Conservation (phyloP, 2,113 vertebrate species). For the Ceyx cyanopectus region DNA sequence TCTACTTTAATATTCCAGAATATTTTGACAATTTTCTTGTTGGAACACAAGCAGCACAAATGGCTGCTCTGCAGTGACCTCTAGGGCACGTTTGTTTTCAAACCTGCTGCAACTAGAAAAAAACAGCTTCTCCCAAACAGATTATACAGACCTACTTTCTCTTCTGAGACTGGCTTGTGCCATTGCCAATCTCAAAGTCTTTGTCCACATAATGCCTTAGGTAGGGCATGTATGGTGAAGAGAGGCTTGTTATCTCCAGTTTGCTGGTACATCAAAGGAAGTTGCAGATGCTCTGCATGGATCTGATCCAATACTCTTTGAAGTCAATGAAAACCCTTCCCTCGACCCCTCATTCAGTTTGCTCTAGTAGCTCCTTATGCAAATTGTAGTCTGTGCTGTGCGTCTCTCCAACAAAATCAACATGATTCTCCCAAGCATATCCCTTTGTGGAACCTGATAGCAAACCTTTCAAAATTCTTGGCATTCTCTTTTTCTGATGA, state of each 20-base stretch:
- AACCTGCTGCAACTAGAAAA: background rate
- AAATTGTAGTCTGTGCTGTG: constrained; percentile 15
- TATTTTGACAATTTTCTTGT: background rate
- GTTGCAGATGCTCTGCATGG: constrained; percentile 43
- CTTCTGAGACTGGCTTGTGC: background rate
- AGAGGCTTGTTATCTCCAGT: background rate
- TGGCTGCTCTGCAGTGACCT: constrained; percentile 19
- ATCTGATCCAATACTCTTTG: constrained; percentile 52
- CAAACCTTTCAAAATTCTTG: constrained; percentile 55
- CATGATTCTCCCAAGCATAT: background rate
- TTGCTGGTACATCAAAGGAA: constrained; percentile 57
- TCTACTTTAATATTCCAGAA: background rate
- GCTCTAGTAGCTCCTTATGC: constrained; percentile 50
- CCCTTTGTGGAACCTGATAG: constrained; percentile 25
- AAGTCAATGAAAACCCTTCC: constrained; percentile 48
- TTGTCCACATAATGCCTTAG: background rate
- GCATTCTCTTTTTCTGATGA: background rate
- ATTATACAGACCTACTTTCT: background rate
- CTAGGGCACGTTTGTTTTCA: background rate
- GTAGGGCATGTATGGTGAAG: background rate
- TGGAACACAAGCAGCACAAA: background rate
- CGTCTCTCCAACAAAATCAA: constrained; percentile 21
- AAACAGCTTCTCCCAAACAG: background rate
- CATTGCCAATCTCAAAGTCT: background rate
- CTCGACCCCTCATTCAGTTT: background rate